A percentile compares a stretch with the other conserved stretches of the same genome.
Evolutionary conservation across 2,797 vertebrate species (phyloP).

Genomic region (Petrocephalus sullivani): DNA sequence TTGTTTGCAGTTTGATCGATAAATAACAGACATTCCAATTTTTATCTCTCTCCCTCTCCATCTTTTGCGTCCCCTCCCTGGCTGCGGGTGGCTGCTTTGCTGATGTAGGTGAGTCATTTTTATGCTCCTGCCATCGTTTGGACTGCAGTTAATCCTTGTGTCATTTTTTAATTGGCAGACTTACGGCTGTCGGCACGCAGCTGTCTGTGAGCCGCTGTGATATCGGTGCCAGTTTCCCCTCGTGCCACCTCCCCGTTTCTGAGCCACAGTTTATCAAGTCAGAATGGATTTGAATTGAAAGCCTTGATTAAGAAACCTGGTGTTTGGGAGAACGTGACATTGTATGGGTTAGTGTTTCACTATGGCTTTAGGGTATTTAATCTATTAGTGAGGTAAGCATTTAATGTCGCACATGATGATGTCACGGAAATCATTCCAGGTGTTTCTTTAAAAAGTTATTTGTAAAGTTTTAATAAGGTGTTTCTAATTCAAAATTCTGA

Average conservation of each 20-base stretch:
- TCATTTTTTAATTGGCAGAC: not conserved
- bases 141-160: not conserved
- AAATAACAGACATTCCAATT: no score
- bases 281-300: slow-evolving; percentile 27
- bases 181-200: not conserved
- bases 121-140: not conserved
- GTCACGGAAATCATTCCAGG: not conserved
- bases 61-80: slow-evolving; percentile 22
- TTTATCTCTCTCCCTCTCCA: not conserved
- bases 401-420: not conserved
- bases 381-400: not conserved
- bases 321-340: not conserved
- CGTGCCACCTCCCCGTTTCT: slow-evolving; percentile 25
- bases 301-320: slow-evolving; percentile 32
- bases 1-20: not conserved
- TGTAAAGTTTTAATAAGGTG: no score
- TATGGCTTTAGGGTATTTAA: not conserved
- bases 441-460: not conserved
- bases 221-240: slow-evolving; percentile 6
- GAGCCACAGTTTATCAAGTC: slow-evolving; percentile 39
- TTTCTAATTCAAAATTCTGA: not conserved
- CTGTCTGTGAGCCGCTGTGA: not conserved
- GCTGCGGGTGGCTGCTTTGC: slow-evolving; percentile 12
- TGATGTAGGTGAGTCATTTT: slow-evolving; percentile 53
- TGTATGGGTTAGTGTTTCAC: not conserved